Conservation (phyloP, 2,113 vertebrate genomes). For the Psittacara wagleri region DNA sequence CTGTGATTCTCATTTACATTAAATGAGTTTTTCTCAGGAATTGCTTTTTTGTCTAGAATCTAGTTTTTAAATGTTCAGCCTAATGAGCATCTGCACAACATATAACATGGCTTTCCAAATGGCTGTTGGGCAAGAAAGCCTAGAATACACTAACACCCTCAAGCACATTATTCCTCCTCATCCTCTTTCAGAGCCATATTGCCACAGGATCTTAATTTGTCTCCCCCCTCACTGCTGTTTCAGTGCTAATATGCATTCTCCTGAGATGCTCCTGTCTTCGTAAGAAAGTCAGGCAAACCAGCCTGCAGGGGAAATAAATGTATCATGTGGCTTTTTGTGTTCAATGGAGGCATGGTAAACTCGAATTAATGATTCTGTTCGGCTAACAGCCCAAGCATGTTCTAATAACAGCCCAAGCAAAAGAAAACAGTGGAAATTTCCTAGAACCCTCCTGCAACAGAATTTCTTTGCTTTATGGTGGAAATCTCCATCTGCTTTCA, state of each 20-base stretch:
- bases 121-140: not conserved
- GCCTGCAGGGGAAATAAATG: conserved; percentile 30
- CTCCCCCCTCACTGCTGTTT: not conserved
- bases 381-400: not conserved
- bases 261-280: not conserved
- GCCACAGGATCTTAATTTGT: not conserved
- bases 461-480: not conserved
- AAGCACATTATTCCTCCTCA: not conserved
- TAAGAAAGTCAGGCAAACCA: conserved; percentile 1
- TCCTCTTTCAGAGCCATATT: not conserved
- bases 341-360: not conserved
- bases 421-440: conserved; percentile 24
- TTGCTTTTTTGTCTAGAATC: not conserved
- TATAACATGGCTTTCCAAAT: not conserved
- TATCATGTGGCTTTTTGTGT: not conserved
- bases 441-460: not conserved
- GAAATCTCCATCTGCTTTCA: not conserved
- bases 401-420: not conserved
- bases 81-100: not conserved
- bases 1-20: not conserved
- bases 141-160: not conserved
- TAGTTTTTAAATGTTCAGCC: not conserved
- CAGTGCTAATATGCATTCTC: not conserved
- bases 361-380: not conserved
- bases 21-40: not conserved